phyloP scores from a whole-genome alignment of 2,888 invertebrate species.

The Monopis laevigella region DNA sequence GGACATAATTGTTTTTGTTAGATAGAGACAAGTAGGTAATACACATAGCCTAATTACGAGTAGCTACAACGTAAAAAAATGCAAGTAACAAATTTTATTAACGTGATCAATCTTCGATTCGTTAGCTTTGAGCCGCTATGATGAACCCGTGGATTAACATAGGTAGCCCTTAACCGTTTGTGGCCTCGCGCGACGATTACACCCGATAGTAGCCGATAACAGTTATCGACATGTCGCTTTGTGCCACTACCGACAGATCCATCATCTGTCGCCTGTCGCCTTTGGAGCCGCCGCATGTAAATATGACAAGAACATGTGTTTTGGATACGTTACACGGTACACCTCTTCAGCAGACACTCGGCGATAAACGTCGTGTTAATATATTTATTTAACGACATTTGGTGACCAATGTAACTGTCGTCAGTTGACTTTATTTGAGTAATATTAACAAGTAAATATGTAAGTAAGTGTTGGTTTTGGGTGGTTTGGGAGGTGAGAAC shows the following conservation, averaged over 20 bases:
- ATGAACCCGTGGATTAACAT: slow-evolving; percentile 24
- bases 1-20: too few relatives aligned
- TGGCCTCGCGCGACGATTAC: slow-evolving; percentile 10
- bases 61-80: too few relatives aligned
- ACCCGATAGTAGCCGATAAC: slow-evolving; percentile 30
- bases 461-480: too few relatives aligned
- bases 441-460: too few relatives aligned
- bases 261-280: slow-evolving; percentile 40
- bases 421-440: not conserved
- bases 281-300: slow-evolving; percentile 53
- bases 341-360: slow-evolving; percentile 51
- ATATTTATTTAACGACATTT: slow-evolving; percentile 14
- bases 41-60: too few relatives aligned
- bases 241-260: slow-evolving; percentile 59
- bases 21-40: too few relatives aligned
- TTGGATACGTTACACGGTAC: slow-evolving; percentile 44
- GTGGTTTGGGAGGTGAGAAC: too few relatives aligned
- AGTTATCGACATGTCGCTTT: slow-evolving; percentile 55
- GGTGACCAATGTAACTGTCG: slow-evolving; percentile 9
- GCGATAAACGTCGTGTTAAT: slow-evolving; percentile 43
- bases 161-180: slow-evolving; percentile 9
- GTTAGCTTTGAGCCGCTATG: slow-evolving; percentile 8
- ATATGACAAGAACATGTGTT: slow-evolving; percentile 56
- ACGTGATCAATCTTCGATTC: slow-evolving; percentile 12
- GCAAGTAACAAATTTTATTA: slow-evolving; percentile 6